phyloP scores from a whole-genome alignment of 2,888 invertebrate species.

The Trissonchulus latispiculum region DNA sequence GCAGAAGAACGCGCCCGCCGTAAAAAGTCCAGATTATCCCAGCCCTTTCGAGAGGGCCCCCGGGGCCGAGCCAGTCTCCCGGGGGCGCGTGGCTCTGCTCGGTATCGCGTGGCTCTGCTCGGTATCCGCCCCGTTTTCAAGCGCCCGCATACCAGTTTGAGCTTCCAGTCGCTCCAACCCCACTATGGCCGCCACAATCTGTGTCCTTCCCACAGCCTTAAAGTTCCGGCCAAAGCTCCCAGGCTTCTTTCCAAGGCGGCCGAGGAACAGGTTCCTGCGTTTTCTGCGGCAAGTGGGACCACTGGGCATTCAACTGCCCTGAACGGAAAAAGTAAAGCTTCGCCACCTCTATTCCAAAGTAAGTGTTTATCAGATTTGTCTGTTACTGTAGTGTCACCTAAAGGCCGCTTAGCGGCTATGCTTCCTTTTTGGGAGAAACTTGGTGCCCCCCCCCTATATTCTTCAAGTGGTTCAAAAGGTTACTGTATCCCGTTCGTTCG shows the following conservation, averaged over 20 bases:
- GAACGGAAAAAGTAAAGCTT: conserved; percentile 5
- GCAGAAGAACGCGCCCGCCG: conserved; percentile 1
- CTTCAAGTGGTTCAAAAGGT: background rate
- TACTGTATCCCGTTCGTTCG: background rate
- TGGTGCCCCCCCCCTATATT: background rate
- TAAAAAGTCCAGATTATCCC: background rate
- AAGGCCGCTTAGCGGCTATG: background rate
- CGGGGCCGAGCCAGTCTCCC: background rate
- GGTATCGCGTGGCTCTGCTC: too few species aligned
- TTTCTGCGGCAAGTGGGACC: conserved; percentile 8
- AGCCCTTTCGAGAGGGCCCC: conserved; percentile 1
- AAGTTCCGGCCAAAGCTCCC: background rate
- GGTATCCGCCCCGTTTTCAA: too few species aligned
- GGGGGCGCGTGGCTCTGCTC: background rate
- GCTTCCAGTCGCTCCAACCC: too few species aligned
- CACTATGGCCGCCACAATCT: too few species aligned
- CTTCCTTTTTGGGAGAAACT: background rate
- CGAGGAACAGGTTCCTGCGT: background rate
- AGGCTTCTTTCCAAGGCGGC: background rate
- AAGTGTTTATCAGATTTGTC: too few species aligned
- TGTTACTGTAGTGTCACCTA: background rate
- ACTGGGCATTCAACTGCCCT: background rate
- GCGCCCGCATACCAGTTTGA: too few species aligned
- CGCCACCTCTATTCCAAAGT: background rate
- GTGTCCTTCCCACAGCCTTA: too few species aligned